Evolutionary conservation across 1,140 invertebrate genomes (phyloP), one percentile per base, ranked within the genome.

Genomic region (Psix sp.): DNA sequence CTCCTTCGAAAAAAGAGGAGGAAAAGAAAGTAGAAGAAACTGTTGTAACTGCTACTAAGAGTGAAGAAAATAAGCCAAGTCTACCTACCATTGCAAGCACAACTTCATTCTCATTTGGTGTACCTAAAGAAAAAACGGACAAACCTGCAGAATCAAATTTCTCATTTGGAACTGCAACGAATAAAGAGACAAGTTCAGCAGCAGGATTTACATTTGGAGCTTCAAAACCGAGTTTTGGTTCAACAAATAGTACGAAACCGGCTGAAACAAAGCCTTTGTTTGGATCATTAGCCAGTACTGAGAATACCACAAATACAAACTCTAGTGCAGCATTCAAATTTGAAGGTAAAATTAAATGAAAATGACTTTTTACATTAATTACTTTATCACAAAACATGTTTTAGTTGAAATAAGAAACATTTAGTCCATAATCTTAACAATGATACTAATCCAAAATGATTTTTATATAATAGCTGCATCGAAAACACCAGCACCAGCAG

Each of bases 1-100:
- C 84, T n/a, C n/a, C n/a, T n/a, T n/a, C n/a, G 20, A 24, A 74
- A 43, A 60, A 68, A 10, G 39, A 52, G 18, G 51, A 26, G 6
- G 43, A 65, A 9, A 49, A 66, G 18, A 20, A 45, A 5, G 36
- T 16, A 15, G 35, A 42, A 9, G 14, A 39, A 38, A 1, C n/a
- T n/a, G 5, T 14, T 5, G 48, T 5, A 16, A 39, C 24, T 5
- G 2, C 48, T n/a, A 5, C 14, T 5, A 9, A 24, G 5, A 24
- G 2, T 3, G 33, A 38, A 5, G 33, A 33, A 20, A 46, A 29
- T 0, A 35, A 33, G 5, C 14, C 9, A 4, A 18, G 2, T 33
- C 1, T 36, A 10, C 33, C 48, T 24, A 5, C 33, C 6, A 11
- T 5, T 13, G 2, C 20, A 1, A 16, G 5, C 0, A 5, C 35